Base-by-base conservation (phyloP, 2,888 invertebrate species). In the Bugula neritina region DNA sequence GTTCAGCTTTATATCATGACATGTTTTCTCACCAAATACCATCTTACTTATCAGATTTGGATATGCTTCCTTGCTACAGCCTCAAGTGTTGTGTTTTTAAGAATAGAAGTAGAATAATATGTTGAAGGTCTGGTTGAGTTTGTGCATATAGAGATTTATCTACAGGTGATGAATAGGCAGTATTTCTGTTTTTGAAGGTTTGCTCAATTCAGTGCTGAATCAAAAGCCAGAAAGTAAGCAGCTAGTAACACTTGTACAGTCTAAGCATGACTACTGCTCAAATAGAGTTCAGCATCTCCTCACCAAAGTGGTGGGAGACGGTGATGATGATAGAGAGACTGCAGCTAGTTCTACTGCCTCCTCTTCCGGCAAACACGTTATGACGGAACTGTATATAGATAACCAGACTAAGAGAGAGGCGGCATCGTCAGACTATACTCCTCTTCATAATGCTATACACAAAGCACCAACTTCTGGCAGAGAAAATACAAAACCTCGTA, bases 401-500 rank as follows among this genome's bases (percentile, higher is more conserved):
- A 63, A 63, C n/a, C 63, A 63, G 63, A 63, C 31, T 10, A 63
- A 31, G 31, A 21, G 63, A 63, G 63, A 27, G 34, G 27, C 63
- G 2, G 63, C 63, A 13, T 63, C 63, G 5, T 25, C 63, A 21
- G 63, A 63, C 34, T 63, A 63, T 31, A 63, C 63, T 3, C 63
- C 63, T 10, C 34, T 63, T 31, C 63, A 63, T 31, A 63, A 63
- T 27, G 63, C 63, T 31, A 63, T 63, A 31, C 63, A 63, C 34
- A 21, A 27, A 27, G 63, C 63, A 29, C 63, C 63, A 27, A 27
- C 27, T 29, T 2, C 31, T 2, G 25, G 31, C 31, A 27, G 13
- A 21, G 27, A 27, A 31, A 27, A 63, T 31, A 43, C 17, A 43
- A 63, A 27, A 3, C 10, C 25, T 34, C 63, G 31, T 5, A 25